These are phyloP conservation scores for Eulemur coronatus DNA, from an alignment of 2,797 vertebrate genomes.

Conservation along the genomic window DNA sequence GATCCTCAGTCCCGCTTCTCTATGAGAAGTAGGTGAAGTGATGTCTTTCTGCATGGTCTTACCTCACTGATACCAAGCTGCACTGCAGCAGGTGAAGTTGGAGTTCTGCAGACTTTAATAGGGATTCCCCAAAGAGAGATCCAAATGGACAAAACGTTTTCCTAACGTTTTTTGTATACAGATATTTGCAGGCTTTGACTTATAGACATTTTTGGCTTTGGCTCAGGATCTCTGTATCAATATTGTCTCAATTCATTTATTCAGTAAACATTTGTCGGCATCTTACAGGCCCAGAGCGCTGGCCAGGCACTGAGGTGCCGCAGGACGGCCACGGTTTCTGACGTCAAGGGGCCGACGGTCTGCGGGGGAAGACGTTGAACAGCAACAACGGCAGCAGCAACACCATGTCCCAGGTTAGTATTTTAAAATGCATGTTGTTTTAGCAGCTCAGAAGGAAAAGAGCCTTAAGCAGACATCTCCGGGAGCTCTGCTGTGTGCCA, in stretches of 20 bases:
- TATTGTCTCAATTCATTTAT: not conserved
- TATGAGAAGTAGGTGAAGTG: accelerated
- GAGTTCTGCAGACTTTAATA: not conserved
- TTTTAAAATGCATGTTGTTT: not conserved
- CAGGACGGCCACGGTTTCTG: accelerated
- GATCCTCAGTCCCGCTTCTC: not conserved
- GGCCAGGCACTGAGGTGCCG: not conserved
- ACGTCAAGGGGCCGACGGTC: accelerated
- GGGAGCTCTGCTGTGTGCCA: accelerated
- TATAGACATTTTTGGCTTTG: too few relatives aligned
- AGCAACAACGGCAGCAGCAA: not conserved
- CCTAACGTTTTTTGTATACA: accelerated
- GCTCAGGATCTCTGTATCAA: not conserved
- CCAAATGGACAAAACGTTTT: accelerated
- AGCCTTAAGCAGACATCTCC: not conserved
- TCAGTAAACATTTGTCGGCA: accelerated
- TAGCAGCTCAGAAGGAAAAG: not conserved
- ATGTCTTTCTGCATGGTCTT: not conserved
- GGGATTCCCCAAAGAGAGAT: not conserved
- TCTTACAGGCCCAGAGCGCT: not conserved
- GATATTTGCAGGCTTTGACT: not conserved
- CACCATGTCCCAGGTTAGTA: not conserved
- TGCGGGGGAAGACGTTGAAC: not conserved
- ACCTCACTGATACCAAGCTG: not conserved
- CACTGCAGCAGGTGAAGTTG: not conserved